Conservation (phyloP, 30 jellyfish, hydroid and myxozoan genomes). For the Aurelia coerulea region DNA sequence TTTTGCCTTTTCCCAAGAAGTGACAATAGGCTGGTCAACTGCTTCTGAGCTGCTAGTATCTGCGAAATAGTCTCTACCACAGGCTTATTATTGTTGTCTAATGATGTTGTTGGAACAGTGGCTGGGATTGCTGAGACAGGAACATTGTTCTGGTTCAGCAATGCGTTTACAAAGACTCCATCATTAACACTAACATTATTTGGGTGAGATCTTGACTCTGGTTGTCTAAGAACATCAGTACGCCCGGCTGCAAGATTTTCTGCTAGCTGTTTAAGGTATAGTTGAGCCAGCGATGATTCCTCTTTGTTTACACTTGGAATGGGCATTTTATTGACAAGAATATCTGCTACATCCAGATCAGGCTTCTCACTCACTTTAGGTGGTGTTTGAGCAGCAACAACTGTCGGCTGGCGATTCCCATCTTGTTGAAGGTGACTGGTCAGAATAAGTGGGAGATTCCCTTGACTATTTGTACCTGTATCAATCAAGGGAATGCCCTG, state of each 20-base stretch:
- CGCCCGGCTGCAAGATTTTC: conserved; percentile 63
- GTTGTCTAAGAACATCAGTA: conserved; percentile 23
- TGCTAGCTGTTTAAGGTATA: conserved; percentile 86
- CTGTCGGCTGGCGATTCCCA: conserved; percentile 28
- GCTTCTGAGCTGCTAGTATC: conserved; percentile 79
- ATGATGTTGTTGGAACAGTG: conserved; percentile 18
- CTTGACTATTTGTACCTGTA: conserved; percentile 17
- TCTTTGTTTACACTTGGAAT: conserved; percentile 91
- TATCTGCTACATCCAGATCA: conserved; percentile 96
- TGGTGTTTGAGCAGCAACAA: conserved; percentile 51
- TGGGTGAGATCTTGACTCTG: conserved; percentile 32
- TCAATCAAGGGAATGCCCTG: conserved; percentile 51
- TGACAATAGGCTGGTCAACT: conserved; percentile 63
- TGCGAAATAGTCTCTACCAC: conserved; percentile 69
- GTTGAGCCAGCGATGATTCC: conserved; percentile 78
- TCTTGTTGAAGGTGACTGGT: conserved; percentile 50
- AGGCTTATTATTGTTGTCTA: conserved; percentile 46
- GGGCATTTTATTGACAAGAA: conserved; percentile 95
- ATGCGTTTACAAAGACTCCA: conserved; percentile 32
- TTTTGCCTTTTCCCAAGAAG: conserved; percentile 61
- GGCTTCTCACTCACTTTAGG: conserved; percentile 85
- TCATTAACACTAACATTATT: not conserved
- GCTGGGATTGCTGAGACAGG: conserved; percentile 18
- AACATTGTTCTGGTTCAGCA: conserved; percentile 16
- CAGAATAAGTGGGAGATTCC: conserved; percentile 72